Conservation (phyloP, 2,797 vertebrate genomes). For the Enteromius fasciolatus region DNA sequence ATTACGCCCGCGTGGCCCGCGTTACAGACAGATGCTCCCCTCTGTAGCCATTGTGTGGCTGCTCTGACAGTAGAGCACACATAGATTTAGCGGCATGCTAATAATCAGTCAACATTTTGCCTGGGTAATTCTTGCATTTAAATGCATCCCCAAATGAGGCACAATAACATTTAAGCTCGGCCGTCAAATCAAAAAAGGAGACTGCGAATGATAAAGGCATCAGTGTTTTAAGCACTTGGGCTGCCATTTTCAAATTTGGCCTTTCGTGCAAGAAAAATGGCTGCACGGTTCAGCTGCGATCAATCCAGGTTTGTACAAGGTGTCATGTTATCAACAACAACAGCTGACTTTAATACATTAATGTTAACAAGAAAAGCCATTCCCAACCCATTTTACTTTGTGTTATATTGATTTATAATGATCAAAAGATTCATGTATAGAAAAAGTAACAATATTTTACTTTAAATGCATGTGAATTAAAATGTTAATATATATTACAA, state of each 20-base stretch:
- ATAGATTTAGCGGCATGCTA: constrained; percentile 75
- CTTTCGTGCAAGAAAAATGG: constrained; percentile 5
- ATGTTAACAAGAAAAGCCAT: neutral
- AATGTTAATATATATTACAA: neutral
- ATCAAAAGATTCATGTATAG: neutral
- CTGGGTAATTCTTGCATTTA: constrained; percentile 70
- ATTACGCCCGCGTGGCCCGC: constrained; percentile 84
- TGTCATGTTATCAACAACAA: neutral
- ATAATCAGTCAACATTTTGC: constrained; percentile 83
- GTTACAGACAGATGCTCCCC: constrained; percentile 87
- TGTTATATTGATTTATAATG: neutral
- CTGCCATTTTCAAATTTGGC: constrained; percentile 41
- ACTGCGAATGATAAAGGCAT: constrained; percentile 4
- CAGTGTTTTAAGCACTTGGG: constrained; percentile 16
- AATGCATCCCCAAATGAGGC: constrained; percentile 41
- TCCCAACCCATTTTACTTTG: neutral
- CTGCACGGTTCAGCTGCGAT: neutral
- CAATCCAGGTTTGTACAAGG: constrained; percentile 8
- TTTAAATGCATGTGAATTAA: neutral
- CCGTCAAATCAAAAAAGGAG: constrained; percentile 27
- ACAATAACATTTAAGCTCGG: constrained; percentile 30
- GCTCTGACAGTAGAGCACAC: constrained; percentile 80
- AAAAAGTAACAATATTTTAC: neutral
- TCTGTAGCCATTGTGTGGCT: constrained; percentile 81
- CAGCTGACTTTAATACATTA: neutral